phyloP scores from a whole-genome alignment of 2,113 vertebrate genomes.

The Hemiprocne comata region DNA sequence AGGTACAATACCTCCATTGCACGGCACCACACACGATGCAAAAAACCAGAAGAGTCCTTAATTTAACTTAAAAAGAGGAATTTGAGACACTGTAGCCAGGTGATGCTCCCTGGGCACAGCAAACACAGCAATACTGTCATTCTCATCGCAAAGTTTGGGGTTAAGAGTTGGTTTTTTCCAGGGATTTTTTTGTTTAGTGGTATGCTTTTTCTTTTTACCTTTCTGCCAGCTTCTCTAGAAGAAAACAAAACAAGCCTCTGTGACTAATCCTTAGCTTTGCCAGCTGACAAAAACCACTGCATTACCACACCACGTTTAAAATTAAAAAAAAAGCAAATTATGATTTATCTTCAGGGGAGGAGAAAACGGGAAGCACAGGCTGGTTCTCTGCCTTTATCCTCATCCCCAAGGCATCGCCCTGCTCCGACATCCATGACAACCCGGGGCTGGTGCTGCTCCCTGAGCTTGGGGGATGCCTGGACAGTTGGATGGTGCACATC shows the following conservation, averaged over 20 bases:
- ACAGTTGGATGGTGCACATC: background rate
- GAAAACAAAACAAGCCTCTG: constrained; percentile 32
- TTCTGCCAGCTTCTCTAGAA: constrained; percentile 17
- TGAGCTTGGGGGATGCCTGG: background rate
- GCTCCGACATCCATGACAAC: background rate
- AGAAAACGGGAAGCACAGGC: background rate
- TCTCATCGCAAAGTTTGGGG: background rate
- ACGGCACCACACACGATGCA: rapidly evolving
- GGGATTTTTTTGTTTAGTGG: constrained; percentile 36
- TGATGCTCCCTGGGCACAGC: background rate
- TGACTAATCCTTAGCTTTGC: constrained; percentile 37
- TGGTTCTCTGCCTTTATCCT: background rate
- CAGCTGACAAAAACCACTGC: constrained; percentile 22
- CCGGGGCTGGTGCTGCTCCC: background rate
- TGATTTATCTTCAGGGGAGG: constrained; percentile 35
- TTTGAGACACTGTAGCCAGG: background rate
- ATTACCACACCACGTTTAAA: background rate
- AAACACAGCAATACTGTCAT: background rate
- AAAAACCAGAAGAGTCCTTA: background rate
- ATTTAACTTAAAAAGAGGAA: background rate
- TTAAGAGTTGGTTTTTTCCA: background rate
- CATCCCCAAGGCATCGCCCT: background rate
- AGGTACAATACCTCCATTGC: background rate
- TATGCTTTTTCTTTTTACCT: background rate
- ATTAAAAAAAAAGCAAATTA: background rate